Percentiles rank a stretch among this genome's conserved stretches.
Conservation (phyloP, 2,888 invertebrate species). For the Erannis defoliaria region DNA sequence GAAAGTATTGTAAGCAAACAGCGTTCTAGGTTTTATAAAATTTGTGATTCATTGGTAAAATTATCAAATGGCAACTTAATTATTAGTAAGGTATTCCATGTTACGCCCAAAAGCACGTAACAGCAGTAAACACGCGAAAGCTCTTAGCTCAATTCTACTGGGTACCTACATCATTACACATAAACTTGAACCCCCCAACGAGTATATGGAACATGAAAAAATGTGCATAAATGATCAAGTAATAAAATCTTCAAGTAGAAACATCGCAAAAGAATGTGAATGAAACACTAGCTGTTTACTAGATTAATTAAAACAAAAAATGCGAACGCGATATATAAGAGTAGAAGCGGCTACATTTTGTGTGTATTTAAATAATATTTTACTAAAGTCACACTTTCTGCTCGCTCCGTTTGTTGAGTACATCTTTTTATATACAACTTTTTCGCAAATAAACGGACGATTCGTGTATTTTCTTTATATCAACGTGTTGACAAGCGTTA, state of each 20-base stretch:
- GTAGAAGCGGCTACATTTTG: conserved; percentile 7
- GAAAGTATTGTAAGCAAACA: too few relatives aligned
- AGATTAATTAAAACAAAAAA: conserved; percentile 3
- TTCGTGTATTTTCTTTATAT: too few relatives aligned
- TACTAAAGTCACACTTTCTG: conserved; percentile 26
- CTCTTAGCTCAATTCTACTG: too few relatives aligned
- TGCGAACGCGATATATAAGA: conserved; percentile 12
- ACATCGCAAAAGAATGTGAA: not conserved
- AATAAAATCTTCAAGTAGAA: not conserved
- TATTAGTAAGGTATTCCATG: too few relatives aligned
- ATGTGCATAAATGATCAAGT: not conserved
- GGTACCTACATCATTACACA: too few relatives aligned
- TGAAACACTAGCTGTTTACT: conserved; percentile 12
- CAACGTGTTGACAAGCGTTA: too few relatives aligned
- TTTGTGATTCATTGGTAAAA: too few relatives aligned
- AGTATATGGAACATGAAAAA: not conserved
- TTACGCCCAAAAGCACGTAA: too few relatives aligned
- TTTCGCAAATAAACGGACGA: too few relatives aligned
- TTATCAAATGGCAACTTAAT: too few relatives aligned
- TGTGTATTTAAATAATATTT: conserved; percentile 20
- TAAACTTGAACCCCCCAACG: not conserved
- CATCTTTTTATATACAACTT: not conserved
- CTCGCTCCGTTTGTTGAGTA: conserved; percentile 11
- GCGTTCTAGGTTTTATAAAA: too few relatives aligned
- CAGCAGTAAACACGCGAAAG: too few relatives aligned